Evolutionary conservation across 1,140 invertebrate genomes (phyloP), one percentile per base, ranked within the genome.

Genomic region (Drosophila pectinifera): DNA sequence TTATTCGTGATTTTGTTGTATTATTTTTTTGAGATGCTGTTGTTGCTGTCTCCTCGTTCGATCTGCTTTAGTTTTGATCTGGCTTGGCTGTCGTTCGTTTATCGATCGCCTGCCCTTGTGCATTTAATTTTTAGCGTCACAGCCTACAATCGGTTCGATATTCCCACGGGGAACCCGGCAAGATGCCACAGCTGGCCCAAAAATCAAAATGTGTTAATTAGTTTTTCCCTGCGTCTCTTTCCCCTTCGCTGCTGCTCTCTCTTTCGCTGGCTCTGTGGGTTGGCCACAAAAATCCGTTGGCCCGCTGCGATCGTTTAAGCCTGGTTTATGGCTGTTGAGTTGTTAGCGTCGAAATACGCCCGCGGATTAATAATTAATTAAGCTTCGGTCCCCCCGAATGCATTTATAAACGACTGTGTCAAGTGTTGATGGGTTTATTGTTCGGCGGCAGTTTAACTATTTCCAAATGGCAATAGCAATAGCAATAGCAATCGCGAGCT

Each of bases 371-470:
- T 89, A 88, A 89, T 89, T 89, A 88, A 88, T 88, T 88, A 88
- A 64, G 81, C 80, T 26, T 67, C 67, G 55, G 38, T 70, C 36
- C n/a, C 68, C 68, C 68, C 68, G 83, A 89, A 89, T 84, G 74
- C 80, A 88, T 88, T 89, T 80, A 74, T 88, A 89, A 88, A 56
- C 79, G 84, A 80, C 80, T 88, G 76, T 89, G 84, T 89, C 84
- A 88, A 88, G 84, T 88, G 84, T 89, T 88, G 84, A 88, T 88
- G 77, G 62, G 67, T 89, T 89, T 89, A 88, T 84, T 78, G 83
- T 88, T 34, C 20, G 26, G 22, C 56, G 41, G 56, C 41, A 46
- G 18, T 59, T 73, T 58, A 64, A 69, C 45, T 55, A 58, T 49
- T 55, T 68, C 39, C 41, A 76, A 84, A 68, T 69, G 62, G 65